Conservation (phyloP, 2,797 vertebrate species). For the Clarias platycephalus region DNA sequence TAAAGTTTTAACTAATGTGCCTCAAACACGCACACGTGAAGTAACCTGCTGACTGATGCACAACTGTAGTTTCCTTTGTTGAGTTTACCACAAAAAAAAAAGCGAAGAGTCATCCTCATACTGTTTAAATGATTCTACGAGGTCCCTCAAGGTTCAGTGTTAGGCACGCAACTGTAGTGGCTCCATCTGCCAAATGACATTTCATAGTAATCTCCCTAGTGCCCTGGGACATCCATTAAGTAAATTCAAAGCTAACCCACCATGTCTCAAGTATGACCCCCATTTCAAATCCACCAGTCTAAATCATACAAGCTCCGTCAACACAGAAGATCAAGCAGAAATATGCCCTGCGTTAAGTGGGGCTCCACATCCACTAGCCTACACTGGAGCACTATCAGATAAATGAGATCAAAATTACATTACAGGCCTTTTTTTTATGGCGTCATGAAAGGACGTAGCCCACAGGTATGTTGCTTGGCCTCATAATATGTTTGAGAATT, state of each 20-base stretch:
- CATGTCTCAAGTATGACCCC: conserved; percentile 57
- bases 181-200: conserved; percentile 53
- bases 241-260: conserved; percentile 59
- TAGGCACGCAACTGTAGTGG: conserved; percentile 52
- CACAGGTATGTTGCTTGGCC: conserved; percentile 82
- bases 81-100: conserved; percentile 30
- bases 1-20: conserved; percentile 25
- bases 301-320: conserved; percentile 72
- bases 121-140: conserved; percentile 41
- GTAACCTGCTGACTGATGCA: conserved; percentile 44
- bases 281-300: conserved; percentile 42
- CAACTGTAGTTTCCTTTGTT: background rate
- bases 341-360: conserved; percentile 68
- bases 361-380: conserved; percentile 70
- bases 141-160: conserved; percentile 48
- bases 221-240: conserved; percentile 59
- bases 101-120: conserved; percentile 36
- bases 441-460: conserved; percentile 81
- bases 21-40: conserved; percentile 33
- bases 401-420: conserved; percentile 84
- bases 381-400: conserved; percentile 75
- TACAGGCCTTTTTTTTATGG: conserved; percentile 81
- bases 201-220: conserved; percentile 54
- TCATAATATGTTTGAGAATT: conserved; percentile 81
- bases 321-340: conserved; percentile 55